Evolutionary conservation across 2,888 invertebrate species (phyloP), one percentile per base, ranked within the genome.

Genomic region (Sympetrum striolatum): DNA sequence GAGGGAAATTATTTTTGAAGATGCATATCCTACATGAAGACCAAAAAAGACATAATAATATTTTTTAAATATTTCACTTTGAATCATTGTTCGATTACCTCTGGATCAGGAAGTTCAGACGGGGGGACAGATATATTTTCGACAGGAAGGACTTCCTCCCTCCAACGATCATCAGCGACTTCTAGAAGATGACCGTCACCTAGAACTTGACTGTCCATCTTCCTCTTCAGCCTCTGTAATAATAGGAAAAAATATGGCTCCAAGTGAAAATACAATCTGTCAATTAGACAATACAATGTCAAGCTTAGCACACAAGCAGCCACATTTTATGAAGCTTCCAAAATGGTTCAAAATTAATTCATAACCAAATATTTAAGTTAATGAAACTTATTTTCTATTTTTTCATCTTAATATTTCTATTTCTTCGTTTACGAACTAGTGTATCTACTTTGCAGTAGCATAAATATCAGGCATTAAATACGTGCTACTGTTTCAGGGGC

Each of bases 161-260:
- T 86, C 86, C 86, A 86, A 15, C 86, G 86, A 64, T 86, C 86
- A 37, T 86, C 86, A 12, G 86, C 86, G 37, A 86, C 86, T 86
- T 86, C 86, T 31, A 86, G 64, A 58, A 86, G 86, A 22, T 86
- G 86, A 25, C 86, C 86, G 31, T 86, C 86, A 86, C 86, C 86
- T 12, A 86, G 86, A 12, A 86, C 86, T 37, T 86, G 86, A 64
- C 86, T 86, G 86, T 86, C 86, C 86, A 86, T 86, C 10, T n/a
- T 60, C 53, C 37, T 14, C 60, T 86, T 37, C 6, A 25, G 25
- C 35, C 18, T 53, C 31, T 82, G 25, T 10, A 82, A 8, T 53
- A 53, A 53, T 18, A 1, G 18, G 31, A 73, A 8, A 5, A 31
- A 73, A 8, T n/a, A 31, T 10, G 31, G 12, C 15, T 3, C 1